Conservation (phyloP, 1,140 invertebrate species). For the Ceratina japonica region DNA sequence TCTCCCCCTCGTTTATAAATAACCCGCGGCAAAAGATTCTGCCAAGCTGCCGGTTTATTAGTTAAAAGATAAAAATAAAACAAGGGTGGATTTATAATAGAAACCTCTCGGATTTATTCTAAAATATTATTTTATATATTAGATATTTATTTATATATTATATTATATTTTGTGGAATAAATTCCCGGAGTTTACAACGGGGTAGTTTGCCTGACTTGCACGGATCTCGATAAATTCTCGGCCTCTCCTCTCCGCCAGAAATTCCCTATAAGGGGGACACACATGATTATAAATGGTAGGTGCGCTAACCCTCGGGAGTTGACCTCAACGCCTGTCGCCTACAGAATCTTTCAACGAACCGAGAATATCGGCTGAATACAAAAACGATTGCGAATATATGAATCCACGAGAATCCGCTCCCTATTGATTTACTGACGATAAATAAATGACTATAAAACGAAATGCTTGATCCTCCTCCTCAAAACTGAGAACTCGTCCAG, state of each 20-base stretch:
- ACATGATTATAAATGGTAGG: constrained; percentile 44
- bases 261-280: constrained; percentile 29
- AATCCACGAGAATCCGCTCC: not conserved
- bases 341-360: constrained; percentile 41
- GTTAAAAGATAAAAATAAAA: not conserved
- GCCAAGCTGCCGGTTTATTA: not conserved
- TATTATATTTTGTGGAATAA: too few relatives aligned
- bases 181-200: constrained; percentile 7
- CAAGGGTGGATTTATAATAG: not conserved
- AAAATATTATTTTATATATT: not conserved
- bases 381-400: constrained; percentile 14
- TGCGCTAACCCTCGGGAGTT: constrained; percentile 37
- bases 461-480: too few relatives aligned
- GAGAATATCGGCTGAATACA: constrained; percentile 41
- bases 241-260: constrained; percentile 21
- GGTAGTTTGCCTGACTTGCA: constrained; percentile 35
- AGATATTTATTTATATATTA: too few relatives aligned
- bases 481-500: not conserved
- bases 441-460: too few relatives aligned
- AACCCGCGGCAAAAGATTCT: too few relatives aligned
- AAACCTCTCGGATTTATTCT: not conserved
- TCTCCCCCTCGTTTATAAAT: too few relatives aligned
- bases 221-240: constrained; percentile 42
- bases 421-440: too few relatives aligned
- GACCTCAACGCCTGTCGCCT: constrained; percentile 38